A percentile compares a stretch with the other conserved stretches of the same genome.
Conservation (phyloP, 1,140 invertebrate genomes). For the Ephestia elutella region DNA sequence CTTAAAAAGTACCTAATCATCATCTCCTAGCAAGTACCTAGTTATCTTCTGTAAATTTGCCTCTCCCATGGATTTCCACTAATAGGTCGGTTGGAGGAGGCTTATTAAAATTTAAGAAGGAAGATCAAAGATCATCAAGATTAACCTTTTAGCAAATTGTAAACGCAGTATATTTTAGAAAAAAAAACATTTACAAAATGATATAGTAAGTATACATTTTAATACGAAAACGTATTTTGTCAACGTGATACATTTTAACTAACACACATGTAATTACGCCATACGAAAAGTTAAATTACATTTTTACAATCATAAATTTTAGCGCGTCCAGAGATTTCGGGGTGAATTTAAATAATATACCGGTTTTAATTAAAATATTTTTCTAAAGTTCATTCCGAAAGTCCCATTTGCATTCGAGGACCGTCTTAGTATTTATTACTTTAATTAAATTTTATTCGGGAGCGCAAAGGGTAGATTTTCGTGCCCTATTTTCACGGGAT, state of each 20-base stretch:
- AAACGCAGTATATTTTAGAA: no score
- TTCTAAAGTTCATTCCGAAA: constrained; percentile 10
- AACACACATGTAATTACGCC: neutral
- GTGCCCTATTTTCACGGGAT: neutral
- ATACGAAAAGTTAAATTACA: neutral
- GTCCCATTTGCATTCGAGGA: constrained; percentile 12
- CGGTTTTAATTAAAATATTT: constrained; percentile 15
- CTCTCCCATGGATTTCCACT: no score
- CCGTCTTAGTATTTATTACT: constrained; percentile 15
- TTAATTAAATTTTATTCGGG: constrained; percentile 18
- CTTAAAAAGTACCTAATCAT: no score
- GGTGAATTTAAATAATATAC: neutral
- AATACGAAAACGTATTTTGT: no score
- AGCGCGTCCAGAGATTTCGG: neutral
- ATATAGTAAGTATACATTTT: no score
- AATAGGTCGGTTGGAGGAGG: no score
- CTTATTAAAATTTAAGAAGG: no score
- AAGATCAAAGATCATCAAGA: no score
- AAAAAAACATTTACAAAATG: no score
- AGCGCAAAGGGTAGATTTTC: constrained; percentile 13
- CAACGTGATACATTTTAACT: neutral
- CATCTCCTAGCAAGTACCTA: no score
- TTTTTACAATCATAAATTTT: neutral
- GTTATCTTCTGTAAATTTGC: no score
- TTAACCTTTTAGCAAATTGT: no score